These are phyloP conservation scores for Dromococcyx pavoninus DNA, from an alignment of 2,797 vertebrate genomes.

Conservation along the genomic window DNA sequence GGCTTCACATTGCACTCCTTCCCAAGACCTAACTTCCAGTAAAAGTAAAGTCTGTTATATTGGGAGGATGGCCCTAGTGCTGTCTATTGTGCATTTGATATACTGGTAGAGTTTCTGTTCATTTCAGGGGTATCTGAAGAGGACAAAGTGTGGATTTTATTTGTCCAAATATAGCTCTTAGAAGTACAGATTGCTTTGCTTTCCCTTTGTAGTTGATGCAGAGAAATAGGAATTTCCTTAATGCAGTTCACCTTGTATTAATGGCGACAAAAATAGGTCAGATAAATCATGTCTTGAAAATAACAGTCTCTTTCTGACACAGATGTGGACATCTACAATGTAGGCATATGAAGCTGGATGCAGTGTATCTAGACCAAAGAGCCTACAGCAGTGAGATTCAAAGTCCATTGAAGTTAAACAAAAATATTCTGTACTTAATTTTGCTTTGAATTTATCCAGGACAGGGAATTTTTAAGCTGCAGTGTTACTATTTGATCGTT, in stretches of 20 bases:
- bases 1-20: not conserved
- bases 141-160: not conserved
- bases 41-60: not conserved
- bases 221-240: not conserved
- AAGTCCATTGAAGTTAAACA: not conserved
- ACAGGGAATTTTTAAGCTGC: not conserved
- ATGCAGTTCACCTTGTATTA: not conserved
- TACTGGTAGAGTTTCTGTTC: not conserved
- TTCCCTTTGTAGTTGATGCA: not conserved
- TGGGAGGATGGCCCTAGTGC: not conserved
- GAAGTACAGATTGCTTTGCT: not conserved
- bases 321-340: not conserved
- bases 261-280: not conserved
- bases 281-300: not conserved
- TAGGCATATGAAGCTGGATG: not conserved
- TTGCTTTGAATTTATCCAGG: not conserved
- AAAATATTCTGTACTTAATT: not conserved
- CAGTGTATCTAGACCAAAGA: not conserved
- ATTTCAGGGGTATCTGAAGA: not conserved
- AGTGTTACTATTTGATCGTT: not conserved
- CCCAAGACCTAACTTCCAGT: not conserved
- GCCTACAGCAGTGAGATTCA: not conserved
- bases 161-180: not conserved
- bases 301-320: not conserved
- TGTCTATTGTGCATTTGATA: not conserved